Evolutionary conservation across 2,888 invertebrate species (phyloP), one percentile per base, ranked within the genome.

Genomic region (Melipona bicolor): DNA sequence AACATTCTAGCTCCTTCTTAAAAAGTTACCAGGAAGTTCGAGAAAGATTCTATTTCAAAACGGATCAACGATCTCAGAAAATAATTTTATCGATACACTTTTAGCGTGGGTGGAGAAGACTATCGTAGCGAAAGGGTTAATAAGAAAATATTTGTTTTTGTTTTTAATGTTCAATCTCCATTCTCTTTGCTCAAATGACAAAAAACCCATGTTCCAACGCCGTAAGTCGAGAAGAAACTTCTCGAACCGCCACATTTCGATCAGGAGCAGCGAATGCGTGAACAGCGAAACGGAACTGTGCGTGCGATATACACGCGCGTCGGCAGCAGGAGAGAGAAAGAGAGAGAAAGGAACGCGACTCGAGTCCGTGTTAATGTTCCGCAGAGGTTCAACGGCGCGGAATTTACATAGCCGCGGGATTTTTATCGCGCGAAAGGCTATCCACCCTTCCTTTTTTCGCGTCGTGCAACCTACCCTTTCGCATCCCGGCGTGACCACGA

Each of bases 341-440:
- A 43, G 76, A 68, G 19, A 24, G 21, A 15, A 50, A 65, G 50
- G 59, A 50, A 32, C 59, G 78, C 52, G 61, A 67, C 56, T 52
- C 59, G 50, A 69, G 67, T n/a, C 52, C 69, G 75, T 87, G 87
- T 89, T 91, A 90, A 91, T 91, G 88, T 90, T 84, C 84, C 86
- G 81, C 81, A 85, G 86, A 88, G 86, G 88, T 90, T 88, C 85
- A 87, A 83, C 86, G 82, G 70, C 70, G 79, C 68, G 82, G 80
- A 86, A 91, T 90, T 90, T 91, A 87, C 89, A 88, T 89, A 91
- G 89, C 87, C 80, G 87, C 81, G 79, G 81, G 87, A 87, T 90
- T 90, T 90, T 90, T 89, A 87, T 88, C 84, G 81, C 83, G 83
- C 81, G 65, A 84, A 84, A 69, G 86, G 77, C 84, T 85, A 83